A percentile compares a stretch with the other conserved stretches of the same genome.
Evolutionary conservation across 64 coral and sea anemone species (phyloP).

Genomic region (Stylophora pistillata): DNA sequence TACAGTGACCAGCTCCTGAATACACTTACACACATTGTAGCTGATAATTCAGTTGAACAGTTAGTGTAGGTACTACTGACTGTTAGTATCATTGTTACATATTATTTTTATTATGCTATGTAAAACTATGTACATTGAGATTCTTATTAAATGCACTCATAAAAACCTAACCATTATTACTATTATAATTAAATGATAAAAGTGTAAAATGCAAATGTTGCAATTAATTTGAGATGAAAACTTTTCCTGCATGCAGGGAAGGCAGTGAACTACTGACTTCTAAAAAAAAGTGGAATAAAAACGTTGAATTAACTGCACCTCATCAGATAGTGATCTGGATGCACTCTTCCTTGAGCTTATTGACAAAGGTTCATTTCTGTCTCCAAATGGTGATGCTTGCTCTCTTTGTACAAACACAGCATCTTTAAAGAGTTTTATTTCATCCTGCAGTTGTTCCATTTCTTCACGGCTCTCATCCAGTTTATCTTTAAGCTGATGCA

Average conservation of each 20-base stretch:
- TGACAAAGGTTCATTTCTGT: not conserved
- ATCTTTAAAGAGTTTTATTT: conserved; percentile 6
- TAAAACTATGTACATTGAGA: too few relatives aligned
- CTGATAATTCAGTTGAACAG: too few relatives aligned
- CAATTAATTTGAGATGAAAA: too few relatives aligned
- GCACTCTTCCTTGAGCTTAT: not conserved
- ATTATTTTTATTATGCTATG: too few relatives aligned
- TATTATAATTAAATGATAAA: too few relatives aligned
- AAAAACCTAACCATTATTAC: too few relatives aligned
- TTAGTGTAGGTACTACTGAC: too few relatives aligned
- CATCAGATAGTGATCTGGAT: not conserved
- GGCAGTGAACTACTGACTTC: not conserved
- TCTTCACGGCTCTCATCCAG: conserved; percentile 27
- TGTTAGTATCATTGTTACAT: too few relatives aligned
- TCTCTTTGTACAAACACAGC: not conserved
- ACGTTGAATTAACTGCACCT: not conserved
- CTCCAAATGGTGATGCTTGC: not conserved
- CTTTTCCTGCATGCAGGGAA: not conserved
- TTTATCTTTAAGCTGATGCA: conserved; percentile 22
- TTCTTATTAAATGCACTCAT: too few relatives aligned
- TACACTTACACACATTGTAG: too few relatives aligned
- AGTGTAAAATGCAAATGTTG: too few relatives aligned
- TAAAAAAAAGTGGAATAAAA: not conserved
- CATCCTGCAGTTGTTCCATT: conserved; percentile 16
- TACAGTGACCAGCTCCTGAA: too few relatives aligned